These are phyloP conservation scores for Hestina assimilis DNA, from an alignment of 1,140 invertebrate species.

Conservation along the genomic window DNA sequence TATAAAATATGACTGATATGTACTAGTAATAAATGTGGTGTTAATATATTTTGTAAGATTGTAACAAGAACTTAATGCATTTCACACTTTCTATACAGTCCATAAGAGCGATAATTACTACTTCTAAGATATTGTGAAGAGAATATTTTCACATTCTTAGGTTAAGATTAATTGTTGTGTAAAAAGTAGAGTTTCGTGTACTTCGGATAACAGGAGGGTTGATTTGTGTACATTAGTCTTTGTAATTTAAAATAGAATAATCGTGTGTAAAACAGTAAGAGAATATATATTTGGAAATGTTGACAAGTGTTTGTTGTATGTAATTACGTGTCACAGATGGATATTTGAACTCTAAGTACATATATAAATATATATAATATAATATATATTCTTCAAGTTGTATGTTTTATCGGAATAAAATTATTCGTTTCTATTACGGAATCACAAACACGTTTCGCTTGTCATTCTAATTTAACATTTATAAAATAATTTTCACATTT, in stretches of 20 bases:
- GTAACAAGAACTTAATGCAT: conserved; percentile 75
- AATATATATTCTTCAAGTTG: conserved; percentile 66
- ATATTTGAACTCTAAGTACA: conserved; percentile 66
- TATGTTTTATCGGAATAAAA: conserved; percentile 59
- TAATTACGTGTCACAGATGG: conserved; percentile 69
- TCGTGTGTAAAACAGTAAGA: conserved; percentile 68
- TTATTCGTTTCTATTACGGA: conserved; percentile 54
- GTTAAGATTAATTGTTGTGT: conserved; percentile 72
- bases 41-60: conserved; percentile 75
- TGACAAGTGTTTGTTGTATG: conserved; percentile 73
- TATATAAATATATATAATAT: conserved; percentile 45
- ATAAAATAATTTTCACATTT: conserved; percentile 13
- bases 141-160: conserved; percentile 77
- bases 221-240: conserved; percentile 70
- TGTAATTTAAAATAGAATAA: conserved; percentile 69
- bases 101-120: conserved; percentile 58
- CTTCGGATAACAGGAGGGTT: conserved; percentile 69
- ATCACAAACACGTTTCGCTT: conserved; percentile 72
- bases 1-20: conserved; percentile 78
- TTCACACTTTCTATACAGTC: conserved; percentile 75
- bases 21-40: conserved; percentile 64
- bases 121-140: conserved; percentile 69
- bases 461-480: conserved; percentile 34
- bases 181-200: conserved; percentile 70
- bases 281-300: conserved; percentile 77